Conservation (phyloP, 2,888 invertebrate genomes). For the Crepidodera aurea region DNA sequence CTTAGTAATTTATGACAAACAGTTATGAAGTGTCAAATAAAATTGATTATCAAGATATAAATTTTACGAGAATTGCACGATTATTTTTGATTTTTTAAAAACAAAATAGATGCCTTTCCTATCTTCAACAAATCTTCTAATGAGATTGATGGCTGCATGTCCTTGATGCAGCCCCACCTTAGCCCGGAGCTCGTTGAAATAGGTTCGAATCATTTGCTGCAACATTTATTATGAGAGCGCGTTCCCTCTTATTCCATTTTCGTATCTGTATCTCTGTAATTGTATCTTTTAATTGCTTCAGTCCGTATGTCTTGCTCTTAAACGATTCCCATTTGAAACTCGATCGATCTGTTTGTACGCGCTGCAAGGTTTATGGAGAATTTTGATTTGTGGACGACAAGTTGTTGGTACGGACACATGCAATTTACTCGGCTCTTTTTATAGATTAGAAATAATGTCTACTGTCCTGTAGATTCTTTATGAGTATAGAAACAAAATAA, state of each 20-base stretch:
- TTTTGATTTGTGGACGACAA: constrained; percentile 27
- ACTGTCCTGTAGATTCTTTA: not conserved
- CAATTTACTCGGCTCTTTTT: constrained; percentile 22
- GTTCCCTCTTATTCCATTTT: constrained; percentile 43
- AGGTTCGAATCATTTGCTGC: constrained; percentile 44
- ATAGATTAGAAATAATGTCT: constrained; percentile 1
- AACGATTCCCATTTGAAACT: constrained; percentile 20
- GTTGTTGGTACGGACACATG: constrained; percentile 14
- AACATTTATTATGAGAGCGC: constrained; percentile 43
- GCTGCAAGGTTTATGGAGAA: constrained; percentile 24
- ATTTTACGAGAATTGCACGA: no score
- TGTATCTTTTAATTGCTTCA: constrained; percentile 48
- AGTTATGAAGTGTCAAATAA: no score
- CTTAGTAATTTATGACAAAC: no score
- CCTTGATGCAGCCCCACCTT: constrained; percentile 26
- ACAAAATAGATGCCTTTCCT: not conserved
- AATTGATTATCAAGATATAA: no score
- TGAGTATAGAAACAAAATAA: not conserved
- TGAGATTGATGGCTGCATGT: constrained; percentile 17
- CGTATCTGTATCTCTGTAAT: constrained; percentile 46
- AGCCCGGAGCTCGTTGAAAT: constrained; percentile 39
- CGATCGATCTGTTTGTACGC: constrained; percentile 17
- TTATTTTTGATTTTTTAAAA: no score
- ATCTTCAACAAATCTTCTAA: not conserved
- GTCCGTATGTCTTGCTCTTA: constrained; percentile 20